phyloP scores from a whole-genome alignment of 2,113 vertebrate species.

The Elachura formosa region DNA sequence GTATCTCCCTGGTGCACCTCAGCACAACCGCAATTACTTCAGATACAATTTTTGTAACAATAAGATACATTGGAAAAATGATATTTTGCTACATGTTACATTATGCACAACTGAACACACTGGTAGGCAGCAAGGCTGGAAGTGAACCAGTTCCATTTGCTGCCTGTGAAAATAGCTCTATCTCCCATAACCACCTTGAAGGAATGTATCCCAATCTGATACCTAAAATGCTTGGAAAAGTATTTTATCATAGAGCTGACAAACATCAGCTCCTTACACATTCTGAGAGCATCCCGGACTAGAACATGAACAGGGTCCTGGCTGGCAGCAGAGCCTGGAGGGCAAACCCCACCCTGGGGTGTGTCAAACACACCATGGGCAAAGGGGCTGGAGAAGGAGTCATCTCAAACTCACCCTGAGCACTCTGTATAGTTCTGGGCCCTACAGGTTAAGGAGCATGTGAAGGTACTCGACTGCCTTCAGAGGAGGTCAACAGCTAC shows the following conservation, averaged over 20 bases:
- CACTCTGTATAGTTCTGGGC: neutral
- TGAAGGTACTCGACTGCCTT: neutral
- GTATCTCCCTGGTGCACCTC: neutral
- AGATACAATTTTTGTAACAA: neutral
- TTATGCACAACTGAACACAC: neutral
- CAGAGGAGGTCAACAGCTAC: neutral
- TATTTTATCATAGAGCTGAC: neutral
- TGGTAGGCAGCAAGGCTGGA: neutral
- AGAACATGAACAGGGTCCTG: neutral
- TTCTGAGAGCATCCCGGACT: neutral
- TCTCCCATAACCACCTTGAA: neutral
- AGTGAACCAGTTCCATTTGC: neutral
- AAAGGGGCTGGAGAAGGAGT: neutral
- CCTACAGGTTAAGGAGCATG: neutral
- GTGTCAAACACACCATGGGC: neutral
- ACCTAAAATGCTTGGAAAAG: neutral
- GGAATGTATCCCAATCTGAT: fast-evolving
- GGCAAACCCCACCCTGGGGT: neutral
- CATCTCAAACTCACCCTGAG: fast-evolving
- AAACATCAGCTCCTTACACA: neutral
- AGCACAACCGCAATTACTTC: neutral
- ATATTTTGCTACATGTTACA: neutral
- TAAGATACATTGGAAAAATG: neutral
- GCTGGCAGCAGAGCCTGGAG: neutral
- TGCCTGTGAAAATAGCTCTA: neutral